Conservation (phyloP, 2,888 invertebrate species). For the Ashinkailepas kermadecensis region DNA sequence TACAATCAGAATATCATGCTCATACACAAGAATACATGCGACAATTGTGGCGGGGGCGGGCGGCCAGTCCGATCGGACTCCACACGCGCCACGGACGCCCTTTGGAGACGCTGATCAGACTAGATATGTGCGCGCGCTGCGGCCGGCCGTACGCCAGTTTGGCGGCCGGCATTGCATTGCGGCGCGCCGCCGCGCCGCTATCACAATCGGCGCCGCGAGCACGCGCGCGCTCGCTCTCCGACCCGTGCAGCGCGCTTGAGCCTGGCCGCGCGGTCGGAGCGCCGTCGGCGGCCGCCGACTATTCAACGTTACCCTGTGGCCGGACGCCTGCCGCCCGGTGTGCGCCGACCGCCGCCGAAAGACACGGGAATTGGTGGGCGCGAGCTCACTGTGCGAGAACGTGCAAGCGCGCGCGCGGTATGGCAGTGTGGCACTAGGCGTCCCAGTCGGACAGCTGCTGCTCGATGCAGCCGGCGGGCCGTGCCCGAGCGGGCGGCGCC, state of each 20-base stretch:
- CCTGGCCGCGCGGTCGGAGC: not conserved
- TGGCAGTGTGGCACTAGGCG: not conserved
- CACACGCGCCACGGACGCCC: not conserved
- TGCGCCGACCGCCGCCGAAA: not conserved
- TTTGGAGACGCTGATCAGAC: not conserved
- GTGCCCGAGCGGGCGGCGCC: not conserved
- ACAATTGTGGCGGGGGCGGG: not conserved
- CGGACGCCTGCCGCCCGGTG: no score
- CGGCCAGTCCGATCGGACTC: not conserved
- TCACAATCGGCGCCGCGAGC: not conserved
- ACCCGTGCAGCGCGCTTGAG: not conserved
- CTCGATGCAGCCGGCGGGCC: not conserved
- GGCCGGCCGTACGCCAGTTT: not conserved
- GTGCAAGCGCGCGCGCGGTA: no score
- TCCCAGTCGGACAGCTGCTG: conserved; percentile 18
- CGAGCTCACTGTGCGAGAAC: not conserved
- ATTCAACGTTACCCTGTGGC: no score
- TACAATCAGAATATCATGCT: not conserved
- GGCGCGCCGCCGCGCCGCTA: not conserved
- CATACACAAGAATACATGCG: not conserved
- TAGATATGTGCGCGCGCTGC: conserved; percentile 9
- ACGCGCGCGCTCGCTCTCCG: no score
- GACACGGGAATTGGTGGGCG: not conserved
- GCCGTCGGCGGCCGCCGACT: not conserved
- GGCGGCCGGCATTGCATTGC: not conserved